A percentile compares a stretch with the other conserved stretches of the same genome.
Conservation (phyloP, 2,113 vertebrate species). For the Chaetodon trifascialis region DNA sequence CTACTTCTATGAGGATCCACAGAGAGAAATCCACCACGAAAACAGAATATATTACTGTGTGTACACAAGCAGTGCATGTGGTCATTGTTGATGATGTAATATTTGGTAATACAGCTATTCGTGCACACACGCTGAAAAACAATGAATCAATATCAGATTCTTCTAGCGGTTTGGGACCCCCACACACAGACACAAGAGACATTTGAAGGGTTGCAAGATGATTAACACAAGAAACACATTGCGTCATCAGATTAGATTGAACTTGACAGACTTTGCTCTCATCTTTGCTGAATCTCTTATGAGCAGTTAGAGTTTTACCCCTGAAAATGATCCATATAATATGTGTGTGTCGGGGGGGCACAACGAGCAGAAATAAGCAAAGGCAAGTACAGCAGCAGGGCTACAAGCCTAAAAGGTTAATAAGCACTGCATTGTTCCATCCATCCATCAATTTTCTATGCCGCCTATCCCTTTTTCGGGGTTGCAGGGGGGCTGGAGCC, state of each 20-base stretch:
- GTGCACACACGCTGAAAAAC: conserved; percentile 8
- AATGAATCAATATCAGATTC: conserved; percentile 32
- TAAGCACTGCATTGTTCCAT: background rate
- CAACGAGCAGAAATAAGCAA: background rate
- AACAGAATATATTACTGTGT: background rate
- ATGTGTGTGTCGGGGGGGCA: too few relatives aligned
- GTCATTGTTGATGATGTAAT: conserved; percentile 32
- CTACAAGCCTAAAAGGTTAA: background rate
- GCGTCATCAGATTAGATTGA: background rate
- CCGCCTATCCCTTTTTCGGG: too few relatives aligned
- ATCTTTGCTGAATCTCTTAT: background rate
- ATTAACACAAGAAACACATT: background rate
- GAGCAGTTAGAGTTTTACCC: background rate
- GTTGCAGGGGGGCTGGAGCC: too few relatives aligned
- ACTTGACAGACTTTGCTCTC: background rate
- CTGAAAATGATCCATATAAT: background rate
- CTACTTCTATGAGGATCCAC: background rate
- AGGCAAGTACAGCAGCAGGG: background rate
- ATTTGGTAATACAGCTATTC: conserved; percentile 24
- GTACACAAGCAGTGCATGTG: background rate
- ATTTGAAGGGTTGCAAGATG: too few relatives aligned
- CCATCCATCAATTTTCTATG: too few relatives aligned
- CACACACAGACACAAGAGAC: background rate
- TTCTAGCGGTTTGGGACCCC: background rate
- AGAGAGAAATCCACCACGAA: background rate